A percentile compares a stretch with the other conserved stretches of the same genome.
phyloP scores from a whole-genome alignment of 2,888 invertebrate species.

The Leucozona laternaria region DNA sequence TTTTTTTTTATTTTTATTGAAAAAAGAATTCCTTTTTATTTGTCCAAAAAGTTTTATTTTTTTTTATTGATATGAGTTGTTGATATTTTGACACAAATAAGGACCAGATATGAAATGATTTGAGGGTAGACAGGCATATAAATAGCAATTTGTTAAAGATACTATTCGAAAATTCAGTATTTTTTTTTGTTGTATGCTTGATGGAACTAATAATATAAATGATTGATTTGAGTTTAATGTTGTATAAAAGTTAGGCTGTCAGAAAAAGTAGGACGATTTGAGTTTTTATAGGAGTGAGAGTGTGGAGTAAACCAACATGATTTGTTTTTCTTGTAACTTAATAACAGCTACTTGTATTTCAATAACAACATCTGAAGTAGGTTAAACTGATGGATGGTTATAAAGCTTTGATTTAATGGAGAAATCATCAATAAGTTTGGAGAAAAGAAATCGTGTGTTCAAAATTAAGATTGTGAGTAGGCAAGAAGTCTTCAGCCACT shows the following conservation, averaged over 20 bases:
- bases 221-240: conserved; percentile 50
- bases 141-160: conserved; percentile 45
- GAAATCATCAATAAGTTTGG: background rate
- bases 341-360: background rate
- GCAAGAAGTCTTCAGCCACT: too few species aligned
- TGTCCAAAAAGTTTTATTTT: conserved; percentile 32
- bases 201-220: conserved; percentile 30
- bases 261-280: background rate
- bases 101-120: conserved; percentile 26
- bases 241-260: conserved; percentile 11
- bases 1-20: conserved; percentile 39
- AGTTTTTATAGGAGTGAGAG: too few species aligned
- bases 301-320: background rate
- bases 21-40: conserved; percentile 24
- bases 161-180: conserved; percentile 26
- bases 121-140: conserved; percentile 21
- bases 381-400: background rate
- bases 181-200: conserved; percentile 5
- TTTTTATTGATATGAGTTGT: conserved; percentile 52
- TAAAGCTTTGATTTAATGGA: background rate
- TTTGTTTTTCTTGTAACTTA: conserved; percentile 10
- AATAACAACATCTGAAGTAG: background rate
- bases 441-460: too few species aligned
- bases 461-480: too few species aligned
- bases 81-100: conserved; percentile 57